Base-by-base conservation (phyloP, 2,888 invertebrate genomes). In the Eilema sororculum region DNA sequence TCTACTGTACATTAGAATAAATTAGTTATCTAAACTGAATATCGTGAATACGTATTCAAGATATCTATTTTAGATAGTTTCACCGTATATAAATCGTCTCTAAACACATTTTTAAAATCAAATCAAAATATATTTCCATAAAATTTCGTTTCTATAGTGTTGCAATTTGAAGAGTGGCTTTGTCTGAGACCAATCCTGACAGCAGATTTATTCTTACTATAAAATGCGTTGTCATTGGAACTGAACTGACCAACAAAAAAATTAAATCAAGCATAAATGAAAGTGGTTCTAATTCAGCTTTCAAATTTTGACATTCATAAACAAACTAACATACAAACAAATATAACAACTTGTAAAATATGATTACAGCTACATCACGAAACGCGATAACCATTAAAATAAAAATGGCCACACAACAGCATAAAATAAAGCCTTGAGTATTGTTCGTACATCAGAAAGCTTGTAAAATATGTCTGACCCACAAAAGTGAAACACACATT, bases 391-490 rank as follows among this genome's bases (percentile, higher is more conserved):
- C 25, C 24, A 25, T 46, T 58, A 60, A 22, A 64, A 28, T 25
- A 37, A 25, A 30, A 41, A 16, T 16, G n/a, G 22, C 41, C 25
- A 37, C 37, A 52, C 12, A 25, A 46, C 61, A n/a, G 24, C 30
- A 57, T 65, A 62, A 61, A 59, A 58, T 13, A 56, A 69, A 68
- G 60, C 52, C 57, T 67, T 56, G 22, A 46, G 9, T 22, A 71
- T 69, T 57, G 37, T 62, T 62, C 58, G 57, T 41, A 57, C 57
- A 33, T 65, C 69, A 71, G 57, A 69, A 65, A 56, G 58, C 67
- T 71, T 67, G 59, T 72, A 73, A 79, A 77, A 79, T 71, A 71
- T 69, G 72, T 62, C 67, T 75, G 77, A 77, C 75, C 75, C 24
- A 71, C 68, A 66, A 65, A 68, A 59, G 63, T 24, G 37, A 33